phyloP scores from a whole-genome alignment of 23 tunicate species.

The Botrylloides violaceus region DNA sequence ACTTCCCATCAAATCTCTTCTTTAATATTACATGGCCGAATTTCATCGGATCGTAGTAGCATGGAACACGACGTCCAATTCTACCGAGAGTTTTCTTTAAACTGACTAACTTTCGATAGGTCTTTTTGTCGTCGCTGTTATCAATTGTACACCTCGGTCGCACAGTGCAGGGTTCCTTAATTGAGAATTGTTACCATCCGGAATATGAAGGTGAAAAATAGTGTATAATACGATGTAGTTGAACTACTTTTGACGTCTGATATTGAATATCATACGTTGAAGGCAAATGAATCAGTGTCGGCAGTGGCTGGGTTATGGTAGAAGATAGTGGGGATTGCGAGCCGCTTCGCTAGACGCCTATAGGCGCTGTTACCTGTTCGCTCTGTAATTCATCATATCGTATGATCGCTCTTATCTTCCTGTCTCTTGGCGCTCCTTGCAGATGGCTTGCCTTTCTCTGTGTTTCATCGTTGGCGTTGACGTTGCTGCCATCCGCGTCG shows the following conservation, averaged over 20 bases:
- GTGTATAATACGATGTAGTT: too few relatives aligned
- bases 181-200: too few relatives aligned
- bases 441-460: background rate
- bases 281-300: too few relatives aligned
- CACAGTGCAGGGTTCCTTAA: background rate
- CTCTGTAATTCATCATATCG: background rate
- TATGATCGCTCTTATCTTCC: background rate
- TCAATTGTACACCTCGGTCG: background rate
- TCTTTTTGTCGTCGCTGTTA: background rate
- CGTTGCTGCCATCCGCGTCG: background rate
- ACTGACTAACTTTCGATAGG: background rate
- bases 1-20: background rate
- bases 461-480: background rate
- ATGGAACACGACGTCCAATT: background rate
- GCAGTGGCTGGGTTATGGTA: too few relatives aligned
- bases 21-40: slow-evolving; percentile 2
- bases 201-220: too few relatives aligned
- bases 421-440: background rate
- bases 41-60: slow-evolving; percentile 6
- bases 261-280: too few relatives aligned
- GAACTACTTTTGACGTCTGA: too few relatives aligned
- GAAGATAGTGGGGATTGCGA: too few relatives aligned
- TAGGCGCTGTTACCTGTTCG: too few relatives aligned
- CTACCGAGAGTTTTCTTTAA: background rate
- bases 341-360: too few relatives aligned